Evolutionary conservation across 2,888 invertebrate species (phyloP).

Genomic region (Caenorhabditis imperialis): DNA sequence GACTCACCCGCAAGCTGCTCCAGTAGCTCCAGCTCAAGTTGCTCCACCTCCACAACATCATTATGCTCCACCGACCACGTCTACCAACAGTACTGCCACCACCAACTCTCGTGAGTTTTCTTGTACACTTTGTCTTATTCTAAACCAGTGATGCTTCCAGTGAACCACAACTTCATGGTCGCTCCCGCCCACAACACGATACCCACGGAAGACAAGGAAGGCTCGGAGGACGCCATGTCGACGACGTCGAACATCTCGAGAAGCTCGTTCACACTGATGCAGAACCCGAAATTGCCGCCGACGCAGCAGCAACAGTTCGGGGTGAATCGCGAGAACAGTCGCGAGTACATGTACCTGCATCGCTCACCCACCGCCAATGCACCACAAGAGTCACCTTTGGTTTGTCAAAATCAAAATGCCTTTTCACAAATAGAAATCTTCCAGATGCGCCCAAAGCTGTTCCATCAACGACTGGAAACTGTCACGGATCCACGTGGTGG

Average conservation of each 20-base stretch:
- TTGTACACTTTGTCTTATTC: background rate
- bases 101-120: constrained; percentile 19
- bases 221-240: constrained; percentile 48
- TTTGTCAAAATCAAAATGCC: background rate
- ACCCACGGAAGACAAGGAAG: constrained; percentile 26
- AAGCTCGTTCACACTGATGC: constrained; percentile 46
- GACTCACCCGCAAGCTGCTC: constrained; percentile 6
- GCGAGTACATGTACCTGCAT: constrained; percentile 42
- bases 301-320: constrained; percentile 27
- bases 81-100: constrained; percentile 14
- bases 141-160: constrained; percentile 14
- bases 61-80: constrained; percentile 11
- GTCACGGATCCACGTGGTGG: constrained; percentile 34
- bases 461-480: constrained; percentile 28
- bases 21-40: background rate
- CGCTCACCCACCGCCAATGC: constrained; percentile 38
- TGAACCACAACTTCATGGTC: constrained; percentile 31
- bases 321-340: constrained; percentile 37
- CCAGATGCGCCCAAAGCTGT: constrained; percentile 29
- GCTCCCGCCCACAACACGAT: constrained; percentile 22
- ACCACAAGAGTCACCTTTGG: constrained; percentile 19
- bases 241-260: constrained; percentile 51
- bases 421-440: no score
- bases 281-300: constrained; percentile 36
- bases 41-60: no score